These are phyloP conservation scores for Macquaria ambigua DNA, from an alignment of 2,113 vertebrate genomes.

Conservation along the genomic window DNA sequence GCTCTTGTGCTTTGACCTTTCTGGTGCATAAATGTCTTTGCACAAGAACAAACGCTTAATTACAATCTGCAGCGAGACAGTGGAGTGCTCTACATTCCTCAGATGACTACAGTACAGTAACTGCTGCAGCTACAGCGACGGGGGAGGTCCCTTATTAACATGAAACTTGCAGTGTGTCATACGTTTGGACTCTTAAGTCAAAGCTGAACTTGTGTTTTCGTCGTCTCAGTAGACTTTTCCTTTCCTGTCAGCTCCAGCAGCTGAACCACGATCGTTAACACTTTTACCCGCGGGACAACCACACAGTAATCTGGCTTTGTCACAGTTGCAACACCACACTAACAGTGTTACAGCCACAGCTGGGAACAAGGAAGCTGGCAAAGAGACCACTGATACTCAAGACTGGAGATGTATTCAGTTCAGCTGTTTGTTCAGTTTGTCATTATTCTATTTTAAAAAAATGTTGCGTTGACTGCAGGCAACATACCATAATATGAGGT, in stretches of 20 bases:
- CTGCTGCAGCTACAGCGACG: not conserved
- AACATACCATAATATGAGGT: not conserved
- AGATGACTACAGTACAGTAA: constrained; percentile 4
- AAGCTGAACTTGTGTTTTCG: not conserved
- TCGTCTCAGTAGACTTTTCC: constrained; percentile 7
- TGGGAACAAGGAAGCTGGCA: accelerated
- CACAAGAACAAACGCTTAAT: constrained; percentile 32
- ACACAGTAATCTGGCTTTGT: constrained; percentile 28
- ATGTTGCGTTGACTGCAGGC: no score
- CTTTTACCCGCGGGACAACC: constrained; percentile 25
- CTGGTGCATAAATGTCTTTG: constrained; percentile 13
- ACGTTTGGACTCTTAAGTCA: not conserved
- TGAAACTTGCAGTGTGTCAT: not conserved
- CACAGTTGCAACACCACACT: constrained; percentile 31
- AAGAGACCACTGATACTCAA: not conserved
- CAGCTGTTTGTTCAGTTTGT: not conserved
- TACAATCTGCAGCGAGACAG: not conserved
- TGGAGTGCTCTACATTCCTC: constrained; percentile 13
- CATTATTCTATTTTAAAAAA: not conserved
- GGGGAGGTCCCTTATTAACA: not conserved
- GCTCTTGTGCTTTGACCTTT: constrained; percentile 38
- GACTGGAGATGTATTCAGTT: not conserved
- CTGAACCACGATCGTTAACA: constrained; percentile 14
- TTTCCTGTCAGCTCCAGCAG: constrained; percentile 22
- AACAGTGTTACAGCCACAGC: constrained; percentile 26